A percentile compares a stretch with the other conserved stretches of the same genome.
Conservation (phyloP, 2,888 invertebrate genomes). For the Aspidapion aeneum region DNA sequence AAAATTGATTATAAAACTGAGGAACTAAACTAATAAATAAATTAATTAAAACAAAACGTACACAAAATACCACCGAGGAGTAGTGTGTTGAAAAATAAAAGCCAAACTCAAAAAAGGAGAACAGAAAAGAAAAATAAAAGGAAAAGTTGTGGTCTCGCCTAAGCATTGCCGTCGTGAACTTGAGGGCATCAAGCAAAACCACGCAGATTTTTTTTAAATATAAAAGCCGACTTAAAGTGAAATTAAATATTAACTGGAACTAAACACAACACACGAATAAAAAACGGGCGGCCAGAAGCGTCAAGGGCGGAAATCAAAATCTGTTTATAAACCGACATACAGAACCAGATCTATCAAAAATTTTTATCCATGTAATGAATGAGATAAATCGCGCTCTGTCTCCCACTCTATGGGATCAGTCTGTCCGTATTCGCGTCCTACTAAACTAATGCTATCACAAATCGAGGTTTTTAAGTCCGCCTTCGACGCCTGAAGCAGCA, state of each 20-base stretch:
- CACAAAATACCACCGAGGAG: not conserved
- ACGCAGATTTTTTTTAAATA: slow-evolving; percentile 38
- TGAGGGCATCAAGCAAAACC: slow-evolving; percentile 46
- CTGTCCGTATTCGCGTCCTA: slow-evolving; percentile 27
- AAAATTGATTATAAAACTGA: slow-evolving; percentile 31
- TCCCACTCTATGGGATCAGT: slow-evolving; percentile 26
- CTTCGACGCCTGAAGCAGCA: slow-evolving; percentile 32
- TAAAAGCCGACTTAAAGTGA: slow-evolving; percentile 39
- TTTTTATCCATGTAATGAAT: too few relatives aligned
- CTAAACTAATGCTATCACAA: slow-evolving; percentile 37
- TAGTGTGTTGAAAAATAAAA: slow-evolving; percentile 27
- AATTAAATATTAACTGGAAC: slow-evolving; percentile 37
- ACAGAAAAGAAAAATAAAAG: slow-evolving; percentile 28
- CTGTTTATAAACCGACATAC: too few relatives aligned
- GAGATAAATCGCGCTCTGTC: too few relatives aligned
- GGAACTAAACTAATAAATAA: slow-evolving; percentile 35
- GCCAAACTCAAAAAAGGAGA: slow-evolving; percentile 29
- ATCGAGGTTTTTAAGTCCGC: slow-evolving; percentile 29
- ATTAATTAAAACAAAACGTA: slow-evolving; percentile 29
- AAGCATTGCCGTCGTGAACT: slow-evolving; percentile 42
- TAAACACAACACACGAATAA: slow-evolving; percentile 46
- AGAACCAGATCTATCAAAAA: too few relatives aligned
- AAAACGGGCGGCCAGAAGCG: slow-evolving; percentile 33
- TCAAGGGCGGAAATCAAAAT: slow-evolving; percentile 32
- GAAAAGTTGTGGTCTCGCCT: slow-evolving; percentile 43